phyloP scores from a whole-genome alignment of 2,113 vertebrate genomes.

The Microtus ochrogaster region DNA sequence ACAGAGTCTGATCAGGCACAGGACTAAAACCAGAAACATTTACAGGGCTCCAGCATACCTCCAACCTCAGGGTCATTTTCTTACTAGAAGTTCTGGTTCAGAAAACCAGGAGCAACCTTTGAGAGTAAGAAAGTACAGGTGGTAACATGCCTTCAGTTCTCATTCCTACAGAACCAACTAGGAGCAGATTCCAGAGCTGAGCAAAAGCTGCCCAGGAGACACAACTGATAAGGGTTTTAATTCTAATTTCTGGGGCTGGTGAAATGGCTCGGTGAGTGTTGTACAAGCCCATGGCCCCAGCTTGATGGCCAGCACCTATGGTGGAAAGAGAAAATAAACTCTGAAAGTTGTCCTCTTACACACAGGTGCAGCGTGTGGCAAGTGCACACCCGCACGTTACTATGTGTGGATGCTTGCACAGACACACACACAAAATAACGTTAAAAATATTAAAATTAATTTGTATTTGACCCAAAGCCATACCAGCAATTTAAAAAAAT shows the following conservation, averaged over 20 bases:
- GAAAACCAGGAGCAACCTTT: background rate
- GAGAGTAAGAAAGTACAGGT: background rate
- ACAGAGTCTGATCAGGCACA: background rate
- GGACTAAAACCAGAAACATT: background rate
- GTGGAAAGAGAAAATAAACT: background rate
- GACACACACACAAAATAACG: background rate
- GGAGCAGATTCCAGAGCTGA: background rate
- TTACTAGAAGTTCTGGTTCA: background rate
- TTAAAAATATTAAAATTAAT: background rate
- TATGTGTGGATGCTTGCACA: background rate
- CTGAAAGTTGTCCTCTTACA: background rate
- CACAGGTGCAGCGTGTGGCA: too few relatives aligned
- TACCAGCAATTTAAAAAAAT: slow-evolving; percentile 2
- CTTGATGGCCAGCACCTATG: too few relatives aligned
- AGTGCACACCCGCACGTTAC: background rate
- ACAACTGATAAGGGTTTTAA: background rate
- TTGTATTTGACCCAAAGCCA: slow-evolving; percentile 4
- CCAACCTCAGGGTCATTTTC: background rate
- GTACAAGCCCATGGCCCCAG: background rate
- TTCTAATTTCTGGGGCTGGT: background rate
- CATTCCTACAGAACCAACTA: background rate
- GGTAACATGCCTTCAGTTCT: background rate
- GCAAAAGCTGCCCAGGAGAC: background rate
- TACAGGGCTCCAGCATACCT: background rate
- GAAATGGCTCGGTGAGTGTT: background rate